Conservation (phyloP, 2,113 vertebrate species). For the Gallinago jamesoni region DNA sequence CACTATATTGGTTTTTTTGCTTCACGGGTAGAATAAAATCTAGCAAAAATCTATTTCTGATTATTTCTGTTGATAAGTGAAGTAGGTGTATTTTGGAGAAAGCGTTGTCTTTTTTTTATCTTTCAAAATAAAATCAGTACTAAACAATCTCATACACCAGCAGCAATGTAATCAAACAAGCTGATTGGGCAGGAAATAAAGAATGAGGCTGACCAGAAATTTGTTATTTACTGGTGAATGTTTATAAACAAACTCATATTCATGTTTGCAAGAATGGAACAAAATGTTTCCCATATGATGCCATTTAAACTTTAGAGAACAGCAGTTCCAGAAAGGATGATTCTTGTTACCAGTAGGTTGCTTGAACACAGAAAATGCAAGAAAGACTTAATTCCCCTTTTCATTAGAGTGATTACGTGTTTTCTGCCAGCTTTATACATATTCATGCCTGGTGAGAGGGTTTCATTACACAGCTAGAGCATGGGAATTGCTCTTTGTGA, state of each 20-base stretch:
- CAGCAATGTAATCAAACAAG: neutral
- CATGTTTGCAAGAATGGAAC: neutral
- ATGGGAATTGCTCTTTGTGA: neutral
- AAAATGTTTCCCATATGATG: neutral
- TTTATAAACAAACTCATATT: neutral
- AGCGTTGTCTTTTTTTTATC: neutral
- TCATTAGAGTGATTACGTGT: neutral
- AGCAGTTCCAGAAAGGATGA: neutral
- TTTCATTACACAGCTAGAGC: neutral
- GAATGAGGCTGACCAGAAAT: neutral
- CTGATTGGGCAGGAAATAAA: neutral
- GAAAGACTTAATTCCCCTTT: neutral
- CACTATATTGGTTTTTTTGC: neutral
- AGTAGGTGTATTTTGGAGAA: neutral
- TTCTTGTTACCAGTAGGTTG: neutral
- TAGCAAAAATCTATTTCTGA: neutral
- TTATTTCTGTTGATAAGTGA: neutral
- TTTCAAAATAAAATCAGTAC: neutral
- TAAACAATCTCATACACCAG: neutral
- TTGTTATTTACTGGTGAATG: neutral
- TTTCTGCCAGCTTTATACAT: neutral
- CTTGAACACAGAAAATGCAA: neutral
- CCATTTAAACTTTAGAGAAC: neutral
- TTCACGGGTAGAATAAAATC: neutral
- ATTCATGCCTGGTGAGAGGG: neutral